A percentile compares a stretch with the other conserved stretches of the same genome.
Conservation (phyloP, 2,797 vertebrate genomes). For the Syngnathus acus region DNA sequence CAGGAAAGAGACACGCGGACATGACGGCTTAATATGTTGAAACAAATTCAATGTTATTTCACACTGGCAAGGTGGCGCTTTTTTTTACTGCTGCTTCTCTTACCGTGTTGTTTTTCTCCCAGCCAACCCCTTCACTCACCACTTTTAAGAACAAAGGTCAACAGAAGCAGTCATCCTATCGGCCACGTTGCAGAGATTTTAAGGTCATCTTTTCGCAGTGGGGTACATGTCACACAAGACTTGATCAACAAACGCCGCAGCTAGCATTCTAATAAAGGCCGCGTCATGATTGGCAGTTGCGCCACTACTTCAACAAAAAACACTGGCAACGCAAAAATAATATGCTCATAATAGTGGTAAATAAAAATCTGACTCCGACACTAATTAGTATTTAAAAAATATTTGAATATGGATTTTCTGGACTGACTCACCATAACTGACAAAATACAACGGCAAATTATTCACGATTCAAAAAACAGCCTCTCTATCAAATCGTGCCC, state of each 20-base stretch:
- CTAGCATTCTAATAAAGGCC: background rate
- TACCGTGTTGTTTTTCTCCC: conserved; percentile 7
- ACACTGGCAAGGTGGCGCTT: background rate
- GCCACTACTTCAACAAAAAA: background rate
- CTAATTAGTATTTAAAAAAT: background rate
- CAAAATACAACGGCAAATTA: background rate
- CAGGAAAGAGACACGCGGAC: background rate
- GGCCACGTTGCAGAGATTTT: background rate
- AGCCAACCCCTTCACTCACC: conserved; percentile 5
- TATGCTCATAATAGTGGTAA: background rate
- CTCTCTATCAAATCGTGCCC: background rate
- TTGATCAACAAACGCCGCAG: background rate
- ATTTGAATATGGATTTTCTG: background rate
- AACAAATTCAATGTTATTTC: conserved; percentile 7
- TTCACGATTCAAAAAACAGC: background rate
- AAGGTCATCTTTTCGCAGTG: background rate
- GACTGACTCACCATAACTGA: background rate
- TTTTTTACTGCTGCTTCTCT: background rate
- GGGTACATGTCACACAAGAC: background rate
- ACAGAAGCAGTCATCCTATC: conserved; percentile 8
- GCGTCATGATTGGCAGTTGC: background rate
- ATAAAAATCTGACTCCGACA: background rate
- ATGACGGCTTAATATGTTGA: background rate
- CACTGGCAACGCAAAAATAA: background rate
- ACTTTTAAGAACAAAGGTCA: conserved; percentile 12